Percentiles rank a stretch among this genome's conserved stretches.
These are phyloP conservation scores for Acanthiza pusilla DNA, from an alignment of 2,797 vertebrate species.

Conservation along the genomic window DNA sequence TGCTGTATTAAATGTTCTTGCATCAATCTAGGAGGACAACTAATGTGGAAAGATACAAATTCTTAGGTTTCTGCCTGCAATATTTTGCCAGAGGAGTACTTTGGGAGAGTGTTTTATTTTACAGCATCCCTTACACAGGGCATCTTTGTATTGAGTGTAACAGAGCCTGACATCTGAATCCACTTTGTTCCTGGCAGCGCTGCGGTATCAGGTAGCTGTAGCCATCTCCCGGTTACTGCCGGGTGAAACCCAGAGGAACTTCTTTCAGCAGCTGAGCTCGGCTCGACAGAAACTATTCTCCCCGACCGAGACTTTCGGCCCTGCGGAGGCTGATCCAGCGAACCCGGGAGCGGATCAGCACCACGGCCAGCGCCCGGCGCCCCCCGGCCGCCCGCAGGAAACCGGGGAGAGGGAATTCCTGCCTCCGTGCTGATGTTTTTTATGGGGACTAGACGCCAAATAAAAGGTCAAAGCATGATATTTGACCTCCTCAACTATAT, in stretches of 20 bases:
- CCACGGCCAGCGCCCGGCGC: constrained; percentile 69
- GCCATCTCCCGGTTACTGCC: constrained; percentile 70
- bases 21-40: not conserved
- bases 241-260: constrained; percentile 50
- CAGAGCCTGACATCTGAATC: constrained; percentile 76
- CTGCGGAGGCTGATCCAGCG: not conserved
- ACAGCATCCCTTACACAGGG: not conserved
- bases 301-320: not conserved
- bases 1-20: not conserved
- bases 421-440: not conserved
- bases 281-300: not conserved
- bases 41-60: not conserved
- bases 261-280: not conserved
- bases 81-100: not conserved
- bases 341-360: constrained; percentile 66
- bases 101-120: constrained; percentile 33
- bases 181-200: constrained; percentile 56
- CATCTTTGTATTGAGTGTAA: constrained; percentile 39
- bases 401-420: not conserved
- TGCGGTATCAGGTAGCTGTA: constrained; percentile 68
- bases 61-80: not conserved
- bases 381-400: not conserved
- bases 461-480: not conserved
- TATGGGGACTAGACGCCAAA: not conserved
- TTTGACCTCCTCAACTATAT: not conserved